These are phyloP conservation scores for Tragelaphus imberbis DNA, from an alignment of 2,113 vertebrate species.

Conservation along the genomic window DNA sequence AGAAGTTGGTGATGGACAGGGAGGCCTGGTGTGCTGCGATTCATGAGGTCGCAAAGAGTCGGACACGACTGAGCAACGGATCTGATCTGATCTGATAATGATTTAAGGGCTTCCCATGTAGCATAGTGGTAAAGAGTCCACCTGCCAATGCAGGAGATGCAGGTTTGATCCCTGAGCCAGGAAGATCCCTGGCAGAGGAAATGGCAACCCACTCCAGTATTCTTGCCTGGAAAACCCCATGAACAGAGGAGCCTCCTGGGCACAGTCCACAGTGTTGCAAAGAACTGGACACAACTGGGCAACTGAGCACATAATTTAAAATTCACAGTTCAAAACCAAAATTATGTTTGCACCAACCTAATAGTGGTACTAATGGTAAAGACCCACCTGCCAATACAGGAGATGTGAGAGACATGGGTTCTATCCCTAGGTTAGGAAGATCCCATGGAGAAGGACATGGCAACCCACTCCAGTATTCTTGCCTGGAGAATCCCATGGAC, in stretches of 20 bases:
- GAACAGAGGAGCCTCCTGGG: not conserved
- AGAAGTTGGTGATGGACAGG: too few relatives aligned
- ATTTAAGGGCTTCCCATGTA: not conserved
- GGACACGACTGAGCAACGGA: too few relatives aligned
- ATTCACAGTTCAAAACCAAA: not conserved
- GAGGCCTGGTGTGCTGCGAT: too few relatives aligned
- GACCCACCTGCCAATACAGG: not conserved
- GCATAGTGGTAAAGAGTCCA: not conserved
- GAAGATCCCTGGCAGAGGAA: not conserved
- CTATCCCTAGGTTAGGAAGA: not conserved
- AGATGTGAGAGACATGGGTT: not conserved
- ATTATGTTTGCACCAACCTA: not conserved
- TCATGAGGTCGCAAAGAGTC: too few relatives aligned
- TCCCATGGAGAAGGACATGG: not conserved
- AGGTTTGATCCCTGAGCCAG: not conserved
- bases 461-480: not conserved
- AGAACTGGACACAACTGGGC: not conserved
- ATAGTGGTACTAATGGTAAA: not conserved
- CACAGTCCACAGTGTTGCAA: not conserved
- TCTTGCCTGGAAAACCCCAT: not conserved
- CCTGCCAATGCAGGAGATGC: not conserved
- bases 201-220: not conserved
- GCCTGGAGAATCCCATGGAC: not conserved
- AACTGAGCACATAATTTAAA: not conserved
- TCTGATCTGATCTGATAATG: not conserved